Evolutionary conservation across 2,888 invertebrate genomes (phyloP).

Genomic region (Mimachlamys varia): DNA sequence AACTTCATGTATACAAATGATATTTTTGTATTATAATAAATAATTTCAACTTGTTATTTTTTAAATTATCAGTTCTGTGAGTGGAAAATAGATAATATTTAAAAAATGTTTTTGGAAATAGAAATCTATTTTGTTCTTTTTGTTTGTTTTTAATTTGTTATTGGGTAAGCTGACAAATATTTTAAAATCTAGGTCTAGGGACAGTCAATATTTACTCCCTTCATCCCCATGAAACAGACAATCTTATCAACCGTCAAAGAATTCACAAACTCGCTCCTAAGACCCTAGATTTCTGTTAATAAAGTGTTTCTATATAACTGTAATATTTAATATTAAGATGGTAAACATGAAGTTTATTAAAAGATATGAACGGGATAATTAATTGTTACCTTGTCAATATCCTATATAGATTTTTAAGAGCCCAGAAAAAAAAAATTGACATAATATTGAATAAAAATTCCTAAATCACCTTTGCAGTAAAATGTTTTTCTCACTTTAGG

Average conservation of each 20-base stretch:
- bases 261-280: not conserved
- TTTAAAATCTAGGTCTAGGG: not conserved
- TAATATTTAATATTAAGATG: not conserved
- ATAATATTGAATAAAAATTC: not conserved
- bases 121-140: not conserved
- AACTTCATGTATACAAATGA: too few species aligned
- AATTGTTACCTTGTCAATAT: slow-evolving; percentile 9
- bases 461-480: not conserved
- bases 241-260: not conserved
- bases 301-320: not conserved
- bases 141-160: too few species aligned
- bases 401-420: not conserved
- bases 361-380: not conserved
- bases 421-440: not conserved
- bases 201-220: not conserved
- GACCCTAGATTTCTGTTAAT: not conserved
- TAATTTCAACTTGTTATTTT: not conserved
- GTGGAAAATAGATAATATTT: too few species aligned
- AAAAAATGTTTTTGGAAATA: not conserved
- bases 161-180: not conserved
- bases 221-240: not conserved
- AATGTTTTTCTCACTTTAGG: not conserved
- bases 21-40: not conserved
- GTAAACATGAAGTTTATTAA: slow-evolving; percentile 7
- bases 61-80: not conserved